Percentiles rank a stretch among this genome's conserved stretches.
These are phyloP conservation scores for Uloborus diversus DNA, from an alignment of 1,140 invertebrate genomes.

Conservation along the genomic window DNA sequence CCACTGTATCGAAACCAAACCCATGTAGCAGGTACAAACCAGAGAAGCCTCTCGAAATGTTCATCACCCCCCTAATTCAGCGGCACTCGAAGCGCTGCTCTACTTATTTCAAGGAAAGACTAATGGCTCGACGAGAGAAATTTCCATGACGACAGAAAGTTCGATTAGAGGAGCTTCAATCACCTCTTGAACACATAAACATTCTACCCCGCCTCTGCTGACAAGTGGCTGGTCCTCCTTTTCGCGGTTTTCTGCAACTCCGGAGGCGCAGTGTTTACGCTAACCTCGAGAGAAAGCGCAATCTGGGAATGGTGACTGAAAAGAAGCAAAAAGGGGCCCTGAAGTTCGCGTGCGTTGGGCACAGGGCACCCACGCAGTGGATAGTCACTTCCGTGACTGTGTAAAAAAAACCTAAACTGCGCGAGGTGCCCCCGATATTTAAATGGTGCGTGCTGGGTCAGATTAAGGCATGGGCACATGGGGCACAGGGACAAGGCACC, in stretches of 20 bases:
- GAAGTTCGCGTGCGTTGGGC: not conserved
- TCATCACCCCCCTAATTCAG: too few relatives aligned
- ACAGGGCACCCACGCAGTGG: not conserved
- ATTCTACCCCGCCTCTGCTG: slow-evolving; percentile 33
- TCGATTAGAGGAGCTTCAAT: slow-evolving; percentile 50
- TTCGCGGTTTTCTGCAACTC: not conserved
- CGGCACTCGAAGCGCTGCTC: not conserved
- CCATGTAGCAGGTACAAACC: too few relatives aligned
- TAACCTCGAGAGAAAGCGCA: slow-evolving; percentile 6
- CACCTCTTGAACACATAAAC: slow-evolving; percentile 54
- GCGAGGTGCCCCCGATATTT: too few relatives aligned
- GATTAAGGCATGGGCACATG: too few relatives aligned
- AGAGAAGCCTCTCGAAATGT: too few relatives aligned
- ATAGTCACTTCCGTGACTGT: not conserved
- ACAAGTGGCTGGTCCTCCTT: slow-evolving; percentile 20
- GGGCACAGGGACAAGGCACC: too few relatives aligned
- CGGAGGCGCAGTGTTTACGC: slow-evolving; percentile 19
- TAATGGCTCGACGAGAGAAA: slow-evolving; percentile 44
- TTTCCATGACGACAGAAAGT: slow-evolving; percentile 28
- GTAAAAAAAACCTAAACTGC: too few relatives aligned
- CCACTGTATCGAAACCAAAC: too few relatives aligned
- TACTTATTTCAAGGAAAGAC: not conserved
- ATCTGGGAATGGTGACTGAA: slow-evolving; percentile 12
- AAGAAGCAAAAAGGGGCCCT: not conserved
- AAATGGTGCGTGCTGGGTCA: too few relatives aligned